A percentile compares a stretch with the other conserved stretches of the same genome.
Evolutionary conservation across 2,888 invertebrate species (phyloP).

Genomic region (Lacanobia wlatinum): DNA sequence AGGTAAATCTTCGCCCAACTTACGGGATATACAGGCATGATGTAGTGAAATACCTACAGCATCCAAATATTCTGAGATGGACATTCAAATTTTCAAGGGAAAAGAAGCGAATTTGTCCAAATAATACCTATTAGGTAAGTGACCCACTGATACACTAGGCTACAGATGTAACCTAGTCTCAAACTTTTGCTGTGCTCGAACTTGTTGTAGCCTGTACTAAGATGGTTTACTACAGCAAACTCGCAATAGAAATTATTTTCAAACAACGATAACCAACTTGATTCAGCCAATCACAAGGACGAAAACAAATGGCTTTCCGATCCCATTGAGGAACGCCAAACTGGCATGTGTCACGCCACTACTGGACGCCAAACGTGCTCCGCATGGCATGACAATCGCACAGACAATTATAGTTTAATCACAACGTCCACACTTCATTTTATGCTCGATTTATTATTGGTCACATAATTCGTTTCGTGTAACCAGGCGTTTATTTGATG

Average conservation of each 20-base stretch:
- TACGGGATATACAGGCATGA: too few relatives aligned
- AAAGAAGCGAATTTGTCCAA: background rate
- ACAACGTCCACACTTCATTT: slow-evolving; percentile 13
- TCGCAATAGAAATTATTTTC: too few relatives aligned
- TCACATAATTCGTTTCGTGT: slow-evolving; percentile 34
- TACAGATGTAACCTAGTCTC: too few relatives aligned
- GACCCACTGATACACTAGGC: too few relatives aligned
- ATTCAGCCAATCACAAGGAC: background rate
- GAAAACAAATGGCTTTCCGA: slow-evolving; percentile 33
- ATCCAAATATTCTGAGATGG: background rate
- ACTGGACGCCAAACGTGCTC: slow-evolving; percentile 47
- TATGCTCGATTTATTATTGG: slow-evolving; percentile 28
- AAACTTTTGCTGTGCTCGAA: too few relatives aligned
- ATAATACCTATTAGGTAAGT: too few relatives aligned
- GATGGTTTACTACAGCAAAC: background rate
- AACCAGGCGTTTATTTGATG: slow-evolving; percentile 16
- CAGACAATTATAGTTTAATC: slow-evolving; percentile 47
- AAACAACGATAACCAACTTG: background rate
- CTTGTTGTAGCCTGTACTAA: too few relatives aligned
- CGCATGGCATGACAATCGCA: slow-evolving; percentile 29
- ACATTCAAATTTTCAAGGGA: background rate
- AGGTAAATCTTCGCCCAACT: too few relatives aligned
- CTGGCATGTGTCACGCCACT: slow-evolving; percentile 48
- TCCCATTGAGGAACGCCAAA: slow-evolving; percentile 47
- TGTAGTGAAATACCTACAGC: background rate